These are phyloP conservation scores for Oryzias javanicus DNA, from an alignment of 2,113 vertebrate genomes.

Conservation along the genomic window DNA sequence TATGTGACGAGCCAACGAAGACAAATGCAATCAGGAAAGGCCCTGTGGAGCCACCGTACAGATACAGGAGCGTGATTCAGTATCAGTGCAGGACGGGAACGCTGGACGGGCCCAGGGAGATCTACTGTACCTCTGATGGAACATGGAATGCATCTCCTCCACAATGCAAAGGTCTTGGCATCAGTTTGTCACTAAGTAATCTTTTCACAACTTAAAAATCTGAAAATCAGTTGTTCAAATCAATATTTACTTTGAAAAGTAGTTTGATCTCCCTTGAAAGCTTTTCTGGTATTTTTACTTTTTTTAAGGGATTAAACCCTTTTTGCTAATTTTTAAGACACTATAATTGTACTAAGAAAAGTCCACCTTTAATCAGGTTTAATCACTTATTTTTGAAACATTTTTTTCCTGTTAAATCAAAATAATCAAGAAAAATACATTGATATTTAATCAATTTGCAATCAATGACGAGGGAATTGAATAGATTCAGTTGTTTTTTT, in stretches of 20 bases:
- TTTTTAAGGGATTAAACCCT: too few species aligned
- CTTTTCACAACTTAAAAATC: too few species aligned
- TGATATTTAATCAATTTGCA: not conserved
- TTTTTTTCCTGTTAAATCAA: too few species aligned
- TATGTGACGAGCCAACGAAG: constrained; percentile 47
- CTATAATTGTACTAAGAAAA: too few species aligned
- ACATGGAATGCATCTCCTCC: constrained; percentile 67
- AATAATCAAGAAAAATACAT: too few species aligned
- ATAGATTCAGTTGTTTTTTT: not conserved
- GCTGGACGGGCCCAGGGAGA: constrained; percentile 45
- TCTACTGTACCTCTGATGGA: constrained; percentile 67
- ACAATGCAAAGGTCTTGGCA: constrained; percentile 62
- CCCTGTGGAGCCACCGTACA: constrained; percentile 9
- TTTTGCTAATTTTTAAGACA: too few species aligned
- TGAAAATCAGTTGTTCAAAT: too few species aligned
- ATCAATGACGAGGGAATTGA: not conserved
- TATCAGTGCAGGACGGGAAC: constrained; percentile 56
- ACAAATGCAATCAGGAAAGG: not conserved
- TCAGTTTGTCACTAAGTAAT: not conserved
- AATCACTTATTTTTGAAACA: too few species aligned
- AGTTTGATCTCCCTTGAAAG: too few species aligned
- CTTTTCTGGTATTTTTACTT: too few species aligned
- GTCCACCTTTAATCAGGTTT: too few species aligned
- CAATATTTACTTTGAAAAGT: too few species aligned
- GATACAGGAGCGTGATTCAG: constrained; percentile 28